phyloP scores from a whole-genome alignment of 2,113 vertebrate genomes.

The Vombatus ursinus region DNA sequence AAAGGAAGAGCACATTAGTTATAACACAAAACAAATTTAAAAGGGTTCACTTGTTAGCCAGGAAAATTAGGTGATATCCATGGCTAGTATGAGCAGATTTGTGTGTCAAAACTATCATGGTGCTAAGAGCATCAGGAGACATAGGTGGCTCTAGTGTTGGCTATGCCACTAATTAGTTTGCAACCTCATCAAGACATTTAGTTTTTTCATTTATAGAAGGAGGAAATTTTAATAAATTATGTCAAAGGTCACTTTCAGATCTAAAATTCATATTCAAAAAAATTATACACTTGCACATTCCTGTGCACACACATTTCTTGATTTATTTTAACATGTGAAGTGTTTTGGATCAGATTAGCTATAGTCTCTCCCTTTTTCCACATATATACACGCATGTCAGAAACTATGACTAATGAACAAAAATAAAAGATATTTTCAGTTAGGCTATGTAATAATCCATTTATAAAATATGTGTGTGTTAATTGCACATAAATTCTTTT shows the following conservation, averaged over 20 bases:
- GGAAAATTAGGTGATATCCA: neutral
- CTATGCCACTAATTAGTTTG: neutral
- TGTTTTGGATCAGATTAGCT: conserved; percentile 5
- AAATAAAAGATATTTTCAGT: conserved; percentile 59
- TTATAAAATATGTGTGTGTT: conserved; percentile 32
- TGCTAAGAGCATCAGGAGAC: neutral
- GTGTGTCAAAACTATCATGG: neutral
- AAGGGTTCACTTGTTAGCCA: neutral
- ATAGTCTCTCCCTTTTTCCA: neutral
- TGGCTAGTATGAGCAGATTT: neutral
- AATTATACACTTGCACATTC: neutral
- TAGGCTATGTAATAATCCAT: conserved; percentile 46
- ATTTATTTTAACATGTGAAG: neutral
- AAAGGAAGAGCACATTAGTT: neutral
- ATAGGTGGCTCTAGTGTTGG: neutral
- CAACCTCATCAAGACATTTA: neutral
- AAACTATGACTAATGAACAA: conserved; percentile 49
- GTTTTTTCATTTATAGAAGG: neutral
- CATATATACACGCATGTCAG: conserved; percentile 2
- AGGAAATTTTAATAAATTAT: neutral
- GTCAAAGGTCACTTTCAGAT: neutral
- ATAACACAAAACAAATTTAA: neutral
- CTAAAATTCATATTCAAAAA: neutral
- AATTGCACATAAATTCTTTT: neutral
- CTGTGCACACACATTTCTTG: neutral